Evolutionary conservation across 2,888 invertebrate species (phyloP), one percentile per base, ranked within the genome.

Genomic region (Synanthedon formicaeformis): DNA sequence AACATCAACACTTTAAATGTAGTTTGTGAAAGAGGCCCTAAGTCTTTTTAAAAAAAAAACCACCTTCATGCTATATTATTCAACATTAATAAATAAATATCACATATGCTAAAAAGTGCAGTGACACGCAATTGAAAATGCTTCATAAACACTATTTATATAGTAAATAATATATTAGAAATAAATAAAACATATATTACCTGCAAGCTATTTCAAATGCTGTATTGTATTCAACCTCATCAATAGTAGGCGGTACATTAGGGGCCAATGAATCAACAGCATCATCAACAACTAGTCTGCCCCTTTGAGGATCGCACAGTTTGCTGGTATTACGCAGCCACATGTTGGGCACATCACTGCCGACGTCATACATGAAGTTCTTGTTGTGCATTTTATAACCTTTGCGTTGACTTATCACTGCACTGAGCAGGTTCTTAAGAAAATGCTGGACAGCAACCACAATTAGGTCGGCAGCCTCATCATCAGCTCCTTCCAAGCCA

Each of bases 401-500:
- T 73, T 93, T 94, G n/a, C 93, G 88, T 58, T 93, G 91, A n/a
- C 93, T 91, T 52, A 96, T 83, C 51, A 96, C 91, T 0, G 94
- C 90, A 2, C 92, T 91, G 2, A 97, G 84, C 10, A 97, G 90
- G 69, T 95, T 94, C 72, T 96, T 96, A 1, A 97, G 87, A 66
- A 96, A 93, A 57, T 91, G 90, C 85, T 92, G 84, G 1, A 95
- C 93, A 1, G 96, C 94, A 50, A 92, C 91, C 45, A 95, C 92
- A 51, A 97, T 89, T n/a, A 95, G 87, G 57, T 94, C 93, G 0
- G 95, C 94, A 4, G 95, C 94, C 58, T 90, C 91, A 66, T 95
- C 94, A 57, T 96, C 94, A 3, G 94, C 94, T 6, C 95, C 94
- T 60, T 95, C 93, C 48, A 97, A 88, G 0, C 95, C 96, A 51